Evolutionary conservation across 2,888 invertebrate genomes (phyloP), one percentile per base, ranked within the genome.

Genomic region (Lycophotia porphyrea): DNA sequence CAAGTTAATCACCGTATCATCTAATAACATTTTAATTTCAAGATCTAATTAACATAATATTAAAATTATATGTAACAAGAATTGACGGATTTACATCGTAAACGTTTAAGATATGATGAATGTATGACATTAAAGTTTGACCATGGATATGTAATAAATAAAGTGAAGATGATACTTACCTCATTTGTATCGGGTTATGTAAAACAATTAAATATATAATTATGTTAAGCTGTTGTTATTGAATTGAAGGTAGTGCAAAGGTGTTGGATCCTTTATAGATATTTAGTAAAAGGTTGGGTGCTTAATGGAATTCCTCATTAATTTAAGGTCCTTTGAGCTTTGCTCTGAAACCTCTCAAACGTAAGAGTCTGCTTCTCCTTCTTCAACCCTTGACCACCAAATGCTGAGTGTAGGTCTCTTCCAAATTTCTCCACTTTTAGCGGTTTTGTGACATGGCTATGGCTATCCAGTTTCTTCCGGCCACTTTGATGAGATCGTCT

Each of bases 51-150:
- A 80, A 68, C 86, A 87, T 87, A 77, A 84, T 72, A 80, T 84
- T 80, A 84, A 74, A 76, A 87, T 85, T 63, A 84, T 84, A 11
- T 84, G 84, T 88, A 87, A 86, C 71, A 70, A 74, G 74, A 80
- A 71, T 58, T 84, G 74, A 80, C 69, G 70, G 31, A 76, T 60
- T 79, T 78, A 65, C 68, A 76, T 83, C 81, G 61, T 77, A 80
- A 84, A 84, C 61, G 69, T 71, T 86, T 76, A 69, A 58, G 3
- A 69, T 63, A 74, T 84, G 82, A 88, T 88, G 55, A 71, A 86
- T 84, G 76, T 70, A 15, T 65, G 78, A 76, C 75, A 84, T 88
- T 86, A 71, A 74, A 42, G 34, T 27, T 70, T 77, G 88, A 21
- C 82, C 86, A 71, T 82, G 84, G 84, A 71, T 74, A 31, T 49